Base-by-base conservation (phyloP, 2,888 invertebrate genomes). In the Drosophila eohydei region DNA sequence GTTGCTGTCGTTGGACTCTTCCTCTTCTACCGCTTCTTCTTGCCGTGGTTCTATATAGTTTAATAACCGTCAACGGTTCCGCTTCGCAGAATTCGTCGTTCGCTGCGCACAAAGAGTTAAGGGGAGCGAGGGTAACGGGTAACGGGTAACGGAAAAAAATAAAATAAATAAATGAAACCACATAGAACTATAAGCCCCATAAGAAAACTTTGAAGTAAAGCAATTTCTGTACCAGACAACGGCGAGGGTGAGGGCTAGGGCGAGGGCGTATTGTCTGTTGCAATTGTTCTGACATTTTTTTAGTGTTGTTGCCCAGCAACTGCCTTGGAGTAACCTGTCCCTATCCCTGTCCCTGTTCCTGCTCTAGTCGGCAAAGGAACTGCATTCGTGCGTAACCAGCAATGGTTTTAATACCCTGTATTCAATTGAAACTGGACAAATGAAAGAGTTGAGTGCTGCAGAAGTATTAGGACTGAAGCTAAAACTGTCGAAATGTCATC, bases 31-130 rank as follows among this genome's bases (percentile, higher is more conserved):
- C 43, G 34, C 40, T 60, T 52, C 28, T 61, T 54, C 58, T 58
- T 34, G 7, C 6, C 28, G 14, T 26, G 65, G 58, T 71, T 60
- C 71, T 66, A 71, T 69, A 80, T 77, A 81, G 83, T 82, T 88
- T 88, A 89, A 88, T 88, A 90, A 90, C 86, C 88, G 87, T 83
- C 90, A 81, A 83, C 87, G 78, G 90, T 89, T 88, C 74, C 83
- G 89, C 85, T 81, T 78, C 75, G 83, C 43, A 75, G 78, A 77
- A 78, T 80, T 78, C 80, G 80, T 76, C 75, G 68, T 71, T 71
- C 57, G 54, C 65, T 67, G 64, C 44, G 40, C 66, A 67, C 61
- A 60, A 54, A 71, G 9, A 51, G 55, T 55, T 38, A 61, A 44
- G 28, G 21, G 28, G 21, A 21, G 21, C 21, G 21, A 44, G 28